A percentile compares a stretch with the other conserved stretches of the same genome.
Conservation (phyloP, 2,888 invertebrate genomes). For the Pherbina coryleti region DNA sequence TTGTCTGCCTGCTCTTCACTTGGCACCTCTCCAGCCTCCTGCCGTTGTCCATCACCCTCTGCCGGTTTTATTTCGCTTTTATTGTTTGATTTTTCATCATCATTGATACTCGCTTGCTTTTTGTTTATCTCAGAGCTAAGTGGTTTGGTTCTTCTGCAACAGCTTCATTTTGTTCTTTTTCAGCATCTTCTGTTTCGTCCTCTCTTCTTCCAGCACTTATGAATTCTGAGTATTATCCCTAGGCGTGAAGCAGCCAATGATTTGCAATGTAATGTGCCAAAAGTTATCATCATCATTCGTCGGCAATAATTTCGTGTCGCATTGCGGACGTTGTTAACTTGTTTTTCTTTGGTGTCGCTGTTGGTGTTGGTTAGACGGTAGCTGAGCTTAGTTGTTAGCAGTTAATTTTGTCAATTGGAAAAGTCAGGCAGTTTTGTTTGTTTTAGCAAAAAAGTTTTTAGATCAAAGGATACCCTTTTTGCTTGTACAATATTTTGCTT, state of each 20-base stretch:
- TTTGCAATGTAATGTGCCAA: conserved; percentile 8
- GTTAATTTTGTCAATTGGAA: conserved; percentile 26
- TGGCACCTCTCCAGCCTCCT: neutral
- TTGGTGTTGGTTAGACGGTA: conserved; percentile 4
- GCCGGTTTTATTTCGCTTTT: neutral
- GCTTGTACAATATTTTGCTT: no score
- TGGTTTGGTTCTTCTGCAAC: neutral
- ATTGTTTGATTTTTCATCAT: neutral
- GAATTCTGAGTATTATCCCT: neutral
- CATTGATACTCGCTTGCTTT: neutral
- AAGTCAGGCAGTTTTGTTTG: conserved; percentile 20
- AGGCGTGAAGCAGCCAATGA: neutral
- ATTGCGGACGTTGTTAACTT: conserved; percentile 51
- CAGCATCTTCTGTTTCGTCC: neutral
- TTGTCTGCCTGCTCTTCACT: neutral
- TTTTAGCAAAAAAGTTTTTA: conserved; percentile 13
- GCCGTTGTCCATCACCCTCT: neutral
- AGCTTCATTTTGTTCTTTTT: neutral
- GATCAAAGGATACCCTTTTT: no score
- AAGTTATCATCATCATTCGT: conserved; percentile 24
- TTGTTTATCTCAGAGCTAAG: neutral
- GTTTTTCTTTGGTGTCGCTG: neutral
- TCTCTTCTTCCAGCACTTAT: neutral
- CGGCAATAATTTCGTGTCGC: conserved; percentile 54
- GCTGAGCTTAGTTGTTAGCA: conserved; percentile 7